Evolutionary conservation across 2,888 invertebrate species (phyloP), one percentile per base, ranked within the genome.

Genomic region (Biston stratarius): DNA sequence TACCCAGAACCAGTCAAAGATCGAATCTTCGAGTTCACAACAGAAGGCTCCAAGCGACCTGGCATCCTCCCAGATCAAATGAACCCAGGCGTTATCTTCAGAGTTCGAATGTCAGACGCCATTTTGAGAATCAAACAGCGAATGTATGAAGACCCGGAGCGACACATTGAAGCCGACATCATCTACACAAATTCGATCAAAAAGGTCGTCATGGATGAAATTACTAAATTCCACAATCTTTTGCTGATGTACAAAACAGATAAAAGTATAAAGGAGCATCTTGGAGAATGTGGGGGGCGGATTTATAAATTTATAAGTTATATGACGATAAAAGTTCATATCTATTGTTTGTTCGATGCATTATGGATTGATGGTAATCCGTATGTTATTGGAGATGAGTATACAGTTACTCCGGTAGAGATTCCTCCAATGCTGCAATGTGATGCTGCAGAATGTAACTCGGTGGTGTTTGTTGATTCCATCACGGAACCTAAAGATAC

Each of bases 341-440:
- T 94, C 0, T 94, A 94, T 34, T 94, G 94, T 55, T 67, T 94
- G 5, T 94, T 94, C 14, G 94, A 94, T 33, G 89, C 94, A 0
- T 66, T 94, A 1, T 94, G 94, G 94, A 92, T 94, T 0, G 94
- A 94, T 67, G 94, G 94, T 0, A 93, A 90, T 47, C 94, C 94
- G 0, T 94, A 94, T 11, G 92, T 94, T 5, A 92, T 94, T 0
- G 94, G 94, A 0, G 94, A 94, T 40, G 93, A 94, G 62, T 94
- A 94, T 47, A 88, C 92, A 0, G 93, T 94, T 7, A 94, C 92
- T 0, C 94, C 94, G 0, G 88, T 93, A 0, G 94, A 94, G 58
- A 89, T 89, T 0, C 93, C 93, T 0, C 93, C 93, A 0, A 85
- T 92, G 89, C 52, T 94, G 64, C 94, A 94, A 66, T 94, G 94